Evolutionary conservation across 2,113 vertebrate species (phyloP).

Genomic region (Rhinolophus ferrumequinum): DNA sequence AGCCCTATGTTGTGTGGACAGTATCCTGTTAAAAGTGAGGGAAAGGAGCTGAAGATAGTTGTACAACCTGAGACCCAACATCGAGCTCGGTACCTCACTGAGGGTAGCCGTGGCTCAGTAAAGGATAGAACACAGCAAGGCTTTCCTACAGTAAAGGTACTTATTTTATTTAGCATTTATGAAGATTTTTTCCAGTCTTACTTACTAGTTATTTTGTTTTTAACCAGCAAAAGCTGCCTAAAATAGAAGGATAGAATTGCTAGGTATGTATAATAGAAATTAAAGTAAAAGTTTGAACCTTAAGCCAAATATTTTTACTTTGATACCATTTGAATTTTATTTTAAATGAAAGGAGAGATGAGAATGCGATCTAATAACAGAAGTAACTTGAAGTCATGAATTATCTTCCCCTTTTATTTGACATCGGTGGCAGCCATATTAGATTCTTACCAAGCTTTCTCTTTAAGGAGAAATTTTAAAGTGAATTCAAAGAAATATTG

Average conservation of each 20-base stretch:
- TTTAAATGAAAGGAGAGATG: slow-evolving; percentile 36
- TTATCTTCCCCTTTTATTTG: slow-evolving; percentile 30
- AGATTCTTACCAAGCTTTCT: not conserved
- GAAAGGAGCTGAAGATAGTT: slow-evolving; percentile 97
- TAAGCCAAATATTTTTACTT: slow-evolving; percentile 7
- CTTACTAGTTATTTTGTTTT: slow-evolving; percentile 34
- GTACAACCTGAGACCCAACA: slow-evolving; percentile 98
- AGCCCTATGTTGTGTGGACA: slow-evolving; percentile 92
- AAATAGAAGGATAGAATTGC: slow-evolving; percentile 30
- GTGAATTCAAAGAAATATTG: slow-evolving; percentile 31
- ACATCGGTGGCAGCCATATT: not conserved
- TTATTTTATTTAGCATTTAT: not conserved
- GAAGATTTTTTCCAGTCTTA: not conserved
- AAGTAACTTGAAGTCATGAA: slow-evolving; percentile 22
- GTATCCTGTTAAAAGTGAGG: slow-evolving; percentile 94
- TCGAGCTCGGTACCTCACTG: slow-evolving; percentile 96
- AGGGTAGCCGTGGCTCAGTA: slow-evolving; percentile 98
- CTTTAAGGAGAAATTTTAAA: slow-evolving; percentile 56
- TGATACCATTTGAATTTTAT: slow-evolving; percentile 48
- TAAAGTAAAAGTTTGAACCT: not conserved
- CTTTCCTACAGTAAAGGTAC: slow-evolving; percentile 97
- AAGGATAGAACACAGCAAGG: slow-evolving; percentile 98
- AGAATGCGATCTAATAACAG: slow-evolving; percentile 46
- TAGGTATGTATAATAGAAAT: slow-evolving; percentile 1
- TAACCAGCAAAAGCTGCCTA: slow-evolving; percentile 27